Evolutionary conservation across 2,888 invertebrate genomes (phyloP).

Genomic region (Tolmerus cingulatus): DNA sequence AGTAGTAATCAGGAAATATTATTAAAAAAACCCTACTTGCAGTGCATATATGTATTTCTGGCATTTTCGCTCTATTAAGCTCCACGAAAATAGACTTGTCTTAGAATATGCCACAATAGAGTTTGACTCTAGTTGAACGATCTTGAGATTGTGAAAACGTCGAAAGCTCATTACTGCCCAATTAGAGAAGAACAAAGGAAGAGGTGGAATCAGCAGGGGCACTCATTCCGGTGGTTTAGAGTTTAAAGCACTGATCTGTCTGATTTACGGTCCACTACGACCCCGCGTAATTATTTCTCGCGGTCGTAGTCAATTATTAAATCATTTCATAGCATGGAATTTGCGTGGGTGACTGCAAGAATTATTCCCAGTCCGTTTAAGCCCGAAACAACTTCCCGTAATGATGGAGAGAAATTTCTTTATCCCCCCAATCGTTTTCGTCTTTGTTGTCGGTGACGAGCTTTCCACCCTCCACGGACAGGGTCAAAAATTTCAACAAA

Average conservation of each 20-base stretch:
- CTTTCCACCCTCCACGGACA: neutral
- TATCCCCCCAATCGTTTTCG: neutral
- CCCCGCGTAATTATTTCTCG: neutral
- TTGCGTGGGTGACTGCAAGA: constrained; percentile 6
- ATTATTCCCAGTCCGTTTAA: neutral
- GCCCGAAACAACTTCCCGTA: neutral
- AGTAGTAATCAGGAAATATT: neutral
- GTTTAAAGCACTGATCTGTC: neutral
- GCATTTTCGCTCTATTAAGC: neutral
- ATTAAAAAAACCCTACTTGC: neutral
- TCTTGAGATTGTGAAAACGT: neutral
- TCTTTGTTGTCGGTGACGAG: neutral
- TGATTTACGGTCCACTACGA: neutral
- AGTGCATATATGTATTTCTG: neutral
- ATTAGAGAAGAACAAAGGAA: neutral
- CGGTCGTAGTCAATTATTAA: constrained; percentile 4
- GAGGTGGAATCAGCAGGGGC: neutral
- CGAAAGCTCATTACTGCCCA: neutral
- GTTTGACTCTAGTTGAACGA: neutral
- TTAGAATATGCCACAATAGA: neutral
- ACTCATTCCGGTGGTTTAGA: neutral
- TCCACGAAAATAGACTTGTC: neutral
- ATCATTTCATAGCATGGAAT: constrained; percentile 10
- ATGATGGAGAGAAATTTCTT: neutral
- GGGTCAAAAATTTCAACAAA: neutral